Evolutionary conservation across 2,888 invertebrate genomes (phyloP), one percentile per base, ranked within the genome.

Genomic region (Eristalis pertinax): DNA sequence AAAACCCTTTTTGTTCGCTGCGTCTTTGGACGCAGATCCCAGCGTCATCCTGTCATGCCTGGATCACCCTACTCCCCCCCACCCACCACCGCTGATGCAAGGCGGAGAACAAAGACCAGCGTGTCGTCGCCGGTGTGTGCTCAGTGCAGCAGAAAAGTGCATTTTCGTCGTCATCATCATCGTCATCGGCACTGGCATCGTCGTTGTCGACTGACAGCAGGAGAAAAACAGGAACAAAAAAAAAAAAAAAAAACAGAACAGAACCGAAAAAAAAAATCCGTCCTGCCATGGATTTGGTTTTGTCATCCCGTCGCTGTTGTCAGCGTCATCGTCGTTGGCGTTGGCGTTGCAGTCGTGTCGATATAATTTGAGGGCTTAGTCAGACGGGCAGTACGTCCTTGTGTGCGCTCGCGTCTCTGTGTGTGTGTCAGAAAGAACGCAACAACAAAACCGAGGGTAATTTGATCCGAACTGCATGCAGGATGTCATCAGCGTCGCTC

Each of bases 381-480:
- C 77, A 78, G 78, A 69, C 64, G 76, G 50, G n/a, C 15, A 1
- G n/a, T 43, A 4, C n/a, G n/a, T n/a, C n/a, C n/a, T 50, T 19
- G 13, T 38, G 38, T 3, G 2, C 13, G 50, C 7, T 10, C 10
- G 38, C 2, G 50, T 50, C 19, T 73, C 63, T 80, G 64, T 67
- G 22, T 68, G 62, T 32, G 64, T 22, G 22, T 24, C 62, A 63
- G 72, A 72, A 65, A 64, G 63, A 60, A 70, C 64, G 67, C 69
- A 78, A 69, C 77, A 70, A 64, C 70, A 87, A 87, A 78, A 64
- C 63, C 62, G 24, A 43, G 72, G 79, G 87, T 83, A 87, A 87
- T 83, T 87, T 69, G 89, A 80, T 88, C 88, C 84, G 72, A 87
- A 84, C 81, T 89, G 89, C 82, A 89, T 84, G 86, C 88, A 89